These are phyloP conservation scores for Chrysochloris asiatica DNA, from an alignment of 2,113 vertebrate species.

Conservation along the genomic window DNA sequence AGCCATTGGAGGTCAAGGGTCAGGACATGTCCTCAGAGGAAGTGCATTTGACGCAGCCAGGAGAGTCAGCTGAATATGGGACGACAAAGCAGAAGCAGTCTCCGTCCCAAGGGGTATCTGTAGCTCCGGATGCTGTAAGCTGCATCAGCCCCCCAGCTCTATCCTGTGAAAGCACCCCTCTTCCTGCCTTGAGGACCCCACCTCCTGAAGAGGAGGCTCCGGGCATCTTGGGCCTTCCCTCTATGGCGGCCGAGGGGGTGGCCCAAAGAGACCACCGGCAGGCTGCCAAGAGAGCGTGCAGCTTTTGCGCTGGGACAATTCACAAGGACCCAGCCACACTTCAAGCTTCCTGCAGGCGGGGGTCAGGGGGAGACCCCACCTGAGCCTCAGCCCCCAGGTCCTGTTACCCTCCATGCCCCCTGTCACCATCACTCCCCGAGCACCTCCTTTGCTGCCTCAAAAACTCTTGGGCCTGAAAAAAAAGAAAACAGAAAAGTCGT, in stretches of 20 bases:
- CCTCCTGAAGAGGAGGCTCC: slow-evolving; percentile 30
- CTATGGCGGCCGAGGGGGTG: slow-evolving; percentile 67
- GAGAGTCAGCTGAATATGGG: not conserved
- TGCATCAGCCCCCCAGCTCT: not conserved
- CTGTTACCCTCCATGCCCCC: not conserved
- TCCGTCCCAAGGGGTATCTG: slow-evolving; percentile 78
- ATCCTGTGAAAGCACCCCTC: not conserved
- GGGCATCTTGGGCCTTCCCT: slow-evolving; percentile 75
- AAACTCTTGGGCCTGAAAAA: slow-evolving; percentile 70
- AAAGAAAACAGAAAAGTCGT: slow-evolving; percentile 75
- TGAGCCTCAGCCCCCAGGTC: slow-evolving; percentile 19
- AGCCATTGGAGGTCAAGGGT: slow-evolving; percentile 82
- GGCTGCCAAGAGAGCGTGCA: slow-evolving; percentile 63
- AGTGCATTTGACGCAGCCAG: not conserved
- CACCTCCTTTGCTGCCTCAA: slow-evolving; percentile 56
- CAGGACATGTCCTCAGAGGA: slow-evolving; percentile 55
- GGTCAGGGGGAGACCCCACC: slow-evolving; percentile 43
- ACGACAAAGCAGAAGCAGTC: slow-evolving; percentile 68
- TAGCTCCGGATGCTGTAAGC: slow-evolving; percentile 45
- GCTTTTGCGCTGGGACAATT: not conserved
- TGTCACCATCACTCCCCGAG: not conserved
- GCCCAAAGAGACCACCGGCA: slow-evolving; percentile 59
- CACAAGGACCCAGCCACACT: not conserved
- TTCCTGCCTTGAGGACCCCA: slow-evolving; percentile 65
- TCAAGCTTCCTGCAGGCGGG: slow-evolving; percentile 23